Percentiles rank a stretch among this genome's conserved stretches.
These are phyloP conservation scores for Coleophora deauratella DNA, from an alignment of 2,888 invertebrate species.

Conservation along the genomic window DNA sequence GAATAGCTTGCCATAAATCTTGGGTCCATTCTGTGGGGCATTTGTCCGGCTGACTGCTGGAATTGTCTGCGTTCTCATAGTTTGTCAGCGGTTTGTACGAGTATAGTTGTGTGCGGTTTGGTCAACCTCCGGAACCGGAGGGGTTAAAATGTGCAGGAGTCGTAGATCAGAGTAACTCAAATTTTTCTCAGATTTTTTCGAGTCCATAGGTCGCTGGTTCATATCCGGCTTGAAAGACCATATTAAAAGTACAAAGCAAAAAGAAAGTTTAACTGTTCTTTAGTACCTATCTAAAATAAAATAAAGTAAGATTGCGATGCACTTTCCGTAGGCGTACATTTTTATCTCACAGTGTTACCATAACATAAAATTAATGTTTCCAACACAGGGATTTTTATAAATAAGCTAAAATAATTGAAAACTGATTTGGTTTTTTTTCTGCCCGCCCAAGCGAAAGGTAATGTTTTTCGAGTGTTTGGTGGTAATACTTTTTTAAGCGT, in stretches of 20 bases:
- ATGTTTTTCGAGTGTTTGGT: no score
- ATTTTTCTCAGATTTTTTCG: background rate
- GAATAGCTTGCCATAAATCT: slow-evolving; percentile 48
- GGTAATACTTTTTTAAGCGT: no score
- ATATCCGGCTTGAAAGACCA: no score
- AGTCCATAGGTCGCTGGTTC: no score
- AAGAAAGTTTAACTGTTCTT: background rate
- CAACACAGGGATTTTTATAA: no score
- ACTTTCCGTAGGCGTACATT: no score
- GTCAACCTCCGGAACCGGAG: background rate
- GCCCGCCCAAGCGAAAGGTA: no score
- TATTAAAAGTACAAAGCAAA: background rate
- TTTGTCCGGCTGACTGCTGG: slow-evolving; percentile 47
- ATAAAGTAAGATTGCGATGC: no score
- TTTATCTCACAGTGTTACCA: no score
- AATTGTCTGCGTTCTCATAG: slow-evolving; percentile 32
- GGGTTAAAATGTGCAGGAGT: background rate
- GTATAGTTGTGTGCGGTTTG: background rate
- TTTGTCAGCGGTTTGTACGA: slow-evolving; percentile 23
- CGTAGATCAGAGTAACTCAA: background rate
- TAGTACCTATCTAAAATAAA: background rate
- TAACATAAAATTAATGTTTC: no score
- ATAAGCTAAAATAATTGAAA: no score
- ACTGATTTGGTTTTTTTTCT: no score
- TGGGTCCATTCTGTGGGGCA: slow-evolving; percentile 45